phyloP scores from a whole-genome alignment of 2,113 vertebrate genomes.

The Entelurus aequoreus region DNA sequence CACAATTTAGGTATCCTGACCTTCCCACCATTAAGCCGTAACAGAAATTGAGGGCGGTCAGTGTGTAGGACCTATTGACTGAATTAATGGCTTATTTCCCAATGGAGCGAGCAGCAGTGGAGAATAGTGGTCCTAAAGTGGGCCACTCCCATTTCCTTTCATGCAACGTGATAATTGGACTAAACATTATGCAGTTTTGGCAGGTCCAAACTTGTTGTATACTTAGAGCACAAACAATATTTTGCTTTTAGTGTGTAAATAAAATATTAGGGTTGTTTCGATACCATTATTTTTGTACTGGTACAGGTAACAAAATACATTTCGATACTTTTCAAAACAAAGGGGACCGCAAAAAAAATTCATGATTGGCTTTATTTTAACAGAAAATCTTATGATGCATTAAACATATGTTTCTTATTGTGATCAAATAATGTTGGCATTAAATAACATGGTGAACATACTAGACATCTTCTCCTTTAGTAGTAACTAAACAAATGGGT shows the following conservation, averaged over 20 bases:
- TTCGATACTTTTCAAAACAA: too few species aligned
- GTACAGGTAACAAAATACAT: too few species aligned
- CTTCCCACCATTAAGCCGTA: conserved; percentile 23
- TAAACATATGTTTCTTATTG: too few species aligned
- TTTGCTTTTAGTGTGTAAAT: background rate
- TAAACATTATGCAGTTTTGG: conserved; percentile 17
- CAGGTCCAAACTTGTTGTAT: conserved; percentile 4
- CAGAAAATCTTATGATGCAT: too few species aligned
- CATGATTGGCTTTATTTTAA: too few species aligned
- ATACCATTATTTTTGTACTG: too few species aligned
- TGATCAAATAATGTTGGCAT: too few species aligned
- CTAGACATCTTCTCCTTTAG: too few species aligned
- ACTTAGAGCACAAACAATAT: background rate
- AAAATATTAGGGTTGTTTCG: background rate
- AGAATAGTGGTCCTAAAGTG: conserved; percentile 39
- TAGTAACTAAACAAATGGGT: too few species aligned
- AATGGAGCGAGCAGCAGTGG: conserved; percentile 30
- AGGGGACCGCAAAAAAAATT: too few species aligned
- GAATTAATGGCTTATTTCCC: conserved; percentile 49
- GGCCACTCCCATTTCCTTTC: conserved; percentile 32
- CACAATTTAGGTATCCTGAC: conserved; percentile 25
- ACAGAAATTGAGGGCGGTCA: conserved; percentile 33
- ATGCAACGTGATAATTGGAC: conserved; percentile 22
- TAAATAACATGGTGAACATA: too few species aligned
- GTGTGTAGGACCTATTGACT: conserved; percentile 44